These are phyloP conservation scores for Drosophila antonietae DNA, from an alignment of 2,888 invertebrate species.

Conservation along the genomic window DNA sequence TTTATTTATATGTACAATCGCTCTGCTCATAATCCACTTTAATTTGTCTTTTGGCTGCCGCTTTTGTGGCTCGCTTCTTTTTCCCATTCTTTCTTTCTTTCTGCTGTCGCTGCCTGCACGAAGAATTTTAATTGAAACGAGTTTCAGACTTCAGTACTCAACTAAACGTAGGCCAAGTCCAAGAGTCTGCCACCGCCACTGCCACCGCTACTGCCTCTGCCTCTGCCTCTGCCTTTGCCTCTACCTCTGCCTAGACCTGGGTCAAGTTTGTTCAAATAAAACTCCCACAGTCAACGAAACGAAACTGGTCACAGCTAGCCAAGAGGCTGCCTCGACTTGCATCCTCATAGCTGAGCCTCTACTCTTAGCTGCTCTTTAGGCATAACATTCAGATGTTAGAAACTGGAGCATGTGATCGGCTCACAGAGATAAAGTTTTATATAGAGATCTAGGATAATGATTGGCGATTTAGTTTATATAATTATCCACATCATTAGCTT, in stretches of 20 bases:
- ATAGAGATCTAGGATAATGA: background rate
- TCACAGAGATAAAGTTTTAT: background rate
- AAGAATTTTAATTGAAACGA: conserved; percentile 81
- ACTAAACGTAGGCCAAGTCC: conserved; percentile 24
- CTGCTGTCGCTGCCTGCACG: conserved; percentile 49
- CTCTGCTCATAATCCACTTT: conserved; percentile 74
- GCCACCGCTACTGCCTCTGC: background rate
- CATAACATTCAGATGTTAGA: conserved; percentile 2
- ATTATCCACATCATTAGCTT: too few species aligned
- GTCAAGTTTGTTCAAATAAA: conserved; percentile 55
- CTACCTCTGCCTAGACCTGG: conserved; percentile 58
- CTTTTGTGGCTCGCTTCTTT: conserved; percentile 42
- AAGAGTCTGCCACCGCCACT: background rate
- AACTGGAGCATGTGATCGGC: background rate
- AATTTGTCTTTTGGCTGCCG: conserved; percentile 74
- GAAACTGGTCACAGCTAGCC: conserved; percentile 42
- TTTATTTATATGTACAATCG: conserved; percentile 24
- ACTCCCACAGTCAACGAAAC: conserved; percentile 44
- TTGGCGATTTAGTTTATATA: too few species aligned
- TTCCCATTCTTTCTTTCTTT: conserved; percentile 1
- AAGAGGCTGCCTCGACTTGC: conserved; percentile 4
- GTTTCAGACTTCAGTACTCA: conserved; percentile 51
- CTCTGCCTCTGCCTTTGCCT: conserved; percentile 27
- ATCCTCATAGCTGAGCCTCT: background rate
- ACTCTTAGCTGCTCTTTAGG: background rate